Evolutionary conservation across 2,888 invertebrate genomes (phyloP).

Genomic region (Empis livida): DNA sequence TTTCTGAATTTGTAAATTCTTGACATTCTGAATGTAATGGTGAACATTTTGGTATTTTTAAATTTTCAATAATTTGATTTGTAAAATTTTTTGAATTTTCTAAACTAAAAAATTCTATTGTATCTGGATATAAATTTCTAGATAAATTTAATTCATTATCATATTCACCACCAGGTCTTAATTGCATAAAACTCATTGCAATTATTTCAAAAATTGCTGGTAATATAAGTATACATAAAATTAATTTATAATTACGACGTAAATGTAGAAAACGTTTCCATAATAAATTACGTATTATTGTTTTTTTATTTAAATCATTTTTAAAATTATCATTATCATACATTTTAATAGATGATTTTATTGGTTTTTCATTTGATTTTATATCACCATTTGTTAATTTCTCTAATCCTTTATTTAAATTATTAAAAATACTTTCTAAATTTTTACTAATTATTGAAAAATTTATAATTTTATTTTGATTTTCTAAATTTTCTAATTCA

Average conservation of each 20-base stretch:
- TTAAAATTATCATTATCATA: not conserved
- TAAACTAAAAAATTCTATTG: constrained; percentile 32
- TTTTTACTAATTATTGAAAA: constrained; percentile 47
- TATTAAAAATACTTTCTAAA: constrained; percentile 48
- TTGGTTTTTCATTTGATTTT: constrained; percentile 28
- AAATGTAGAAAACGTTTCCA: constrained; percentile 47
- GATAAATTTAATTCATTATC: constrained; percentile 41
- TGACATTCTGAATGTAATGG: constrained; percentile 19
- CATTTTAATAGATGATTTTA: not conserved
- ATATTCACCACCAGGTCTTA: constrained; percentile 49
- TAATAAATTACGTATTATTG: constrained; percentile 38
- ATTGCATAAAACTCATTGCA: constrained; percentile 56
- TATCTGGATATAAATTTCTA: constrained; percentile 40
- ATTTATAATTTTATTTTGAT: constrained; percentile 35
- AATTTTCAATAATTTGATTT: constrained; percentile 15
- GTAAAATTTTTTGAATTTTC: constrained; percentile 22
- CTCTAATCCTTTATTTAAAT: constrained; percentile 11
- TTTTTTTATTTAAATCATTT: constrained; percentile 9
- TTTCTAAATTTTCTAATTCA: constrained; percentile 37
- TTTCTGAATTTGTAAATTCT: constrained; percentile 23
- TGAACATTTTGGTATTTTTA: constrained; percentile 9
- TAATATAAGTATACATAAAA: constrained; percentile 44
- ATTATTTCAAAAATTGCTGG: constrained; percentile 50
- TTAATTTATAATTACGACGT: constrained; percentile 41
- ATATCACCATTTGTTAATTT: not conserved